A percentile compares a stretch with the other conserved stretches of the same genome.
Evolutionary conservation across 2,797 vertebrate genomes (phyloP).

Genomic region (Heteromormyrus szaboi): DNA sequence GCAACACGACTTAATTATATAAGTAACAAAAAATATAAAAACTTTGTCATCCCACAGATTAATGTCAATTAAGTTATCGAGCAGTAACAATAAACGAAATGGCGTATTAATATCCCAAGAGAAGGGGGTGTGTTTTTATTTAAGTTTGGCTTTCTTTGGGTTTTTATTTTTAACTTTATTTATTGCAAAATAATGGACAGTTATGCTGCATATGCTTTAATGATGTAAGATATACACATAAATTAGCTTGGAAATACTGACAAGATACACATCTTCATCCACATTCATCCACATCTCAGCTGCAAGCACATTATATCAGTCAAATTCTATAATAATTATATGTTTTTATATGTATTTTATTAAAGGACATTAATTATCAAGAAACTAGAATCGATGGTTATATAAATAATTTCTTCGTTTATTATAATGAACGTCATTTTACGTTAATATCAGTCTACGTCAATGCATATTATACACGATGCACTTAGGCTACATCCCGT

Average conservation of each 20-base stretch:
- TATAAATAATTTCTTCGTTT: not conserved
- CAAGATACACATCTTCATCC: not conserved
- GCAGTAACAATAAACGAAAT: not conserved
- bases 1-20: not conserved
- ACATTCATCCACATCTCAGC: not conserved
- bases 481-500: not conserved
- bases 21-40: not conserved
- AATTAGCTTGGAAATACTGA: not conserved
- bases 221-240: not conserved
- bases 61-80: not conserved
- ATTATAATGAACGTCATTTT: not conserved
- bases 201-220: not conserved
- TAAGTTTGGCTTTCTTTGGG: not conserved
- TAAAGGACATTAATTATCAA: not conserved
- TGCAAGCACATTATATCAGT: not conserved
- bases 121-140: not conserved
- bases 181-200: not conserved
- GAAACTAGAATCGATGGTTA: not conserved
- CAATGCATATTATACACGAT: not conserved
- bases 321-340: not conserved
- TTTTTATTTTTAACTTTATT: not conserved
- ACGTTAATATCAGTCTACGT: not conserved
- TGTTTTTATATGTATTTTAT: not conserved
- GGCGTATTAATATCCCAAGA: not conserved
- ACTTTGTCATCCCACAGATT: not conserved